Base-by-base conservation (phyloP, 2,113 vertebrate genomes). In the Tamias sibiricus region DNA sequence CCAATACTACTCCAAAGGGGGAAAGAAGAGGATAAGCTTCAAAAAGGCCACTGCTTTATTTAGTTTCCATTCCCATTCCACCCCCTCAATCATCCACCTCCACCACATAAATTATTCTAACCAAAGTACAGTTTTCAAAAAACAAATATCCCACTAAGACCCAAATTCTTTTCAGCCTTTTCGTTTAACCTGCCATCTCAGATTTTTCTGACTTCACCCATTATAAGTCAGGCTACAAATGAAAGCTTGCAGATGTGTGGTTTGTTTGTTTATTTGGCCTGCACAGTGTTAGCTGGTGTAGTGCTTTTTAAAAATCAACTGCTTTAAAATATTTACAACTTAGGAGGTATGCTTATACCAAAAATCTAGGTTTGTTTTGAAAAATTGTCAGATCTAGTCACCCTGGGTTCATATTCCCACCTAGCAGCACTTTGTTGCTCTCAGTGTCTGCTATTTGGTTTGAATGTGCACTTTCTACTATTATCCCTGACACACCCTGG, bases 101-200 rank as follows among this genome's bases (percentile, higher is more conserved):
- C 64, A 76, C 86, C 3, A 17, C 72, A 47, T 85, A 92, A 75
- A 80, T 49, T 69, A 64, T 81, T 96, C 91, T 91, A 71, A 59
- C 62, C 9, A 22, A 91, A 85, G 72, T 71, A 77, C 40, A 54
- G 74, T 95, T 95, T 93, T 49, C 30, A 95, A 95, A 91, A 40
- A 64, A 32, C 30, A 91, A 76, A 47, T 89, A 81, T 66, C 75
- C 22, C 40, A 57, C 13, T 79, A 84, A 87, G 57, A 44, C 87
- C 14, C 44, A 80, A 32, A 69, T 79, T 92, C 68, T 91, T 90
- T 9, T 74, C 20, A 59, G 44, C 4, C 44, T 81, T 87, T 54
- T 81, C 37, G 64, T 82, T 64, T 85, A 66, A 76, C 12, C 28
- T 75, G 57, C 20, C 62, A 66, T 32, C 62, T 35, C 44, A 68